Conservation (phyloP, 2,888 invertebrate species). For the Netelia melanura region DNA sequence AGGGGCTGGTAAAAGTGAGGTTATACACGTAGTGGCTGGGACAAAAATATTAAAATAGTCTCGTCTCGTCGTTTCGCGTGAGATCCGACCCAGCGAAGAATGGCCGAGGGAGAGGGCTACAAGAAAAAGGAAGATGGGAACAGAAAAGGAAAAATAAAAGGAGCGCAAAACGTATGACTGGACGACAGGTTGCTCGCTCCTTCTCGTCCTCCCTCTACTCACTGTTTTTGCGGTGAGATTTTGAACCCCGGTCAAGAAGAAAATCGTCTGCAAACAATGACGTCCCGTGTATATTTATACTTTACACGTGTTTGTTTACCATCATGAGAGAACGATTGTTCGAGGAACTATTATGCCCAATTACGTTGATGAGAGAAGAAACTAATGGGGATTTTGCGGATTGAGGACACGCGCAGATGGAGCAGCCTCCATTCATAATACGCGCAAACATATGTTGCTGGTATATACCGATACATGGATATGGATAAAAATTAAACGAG, state of each 20-base stretch:
- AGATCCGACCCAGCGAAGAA: constrained; percentile 53
- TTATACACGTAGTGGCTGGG: constrained; percentile 9
- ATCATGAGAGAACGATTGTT: constrained; percentile 48
- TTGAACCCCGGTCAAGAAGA: constrained; percentile 42
- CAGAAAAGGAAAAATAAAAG: constrained; percentile 27
- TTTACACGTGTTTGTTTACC: constrained; percentile 1
- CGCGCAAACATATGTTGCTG: background rate
- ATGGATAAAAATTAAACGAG: background rate
- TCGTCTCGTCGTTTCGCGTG: constrained; percentile 29
- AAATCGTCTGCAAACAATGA: constrained; percentile 53
- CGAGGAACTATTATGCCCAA: constrained; percentile 54
- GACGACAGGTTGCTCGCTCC: constrained; percentile 47
- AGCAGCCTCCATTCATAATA: background rate
- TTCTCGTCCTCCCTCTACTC: background rate
- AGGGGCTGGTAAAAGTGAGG: constrained; percentile 64
- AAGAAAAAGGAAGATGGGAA: constrained; percentile 12
- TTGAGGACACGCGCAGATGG: background rate
- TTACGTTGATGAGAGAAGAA: constrained; percentile 52
- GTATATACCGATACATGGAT: background rate
- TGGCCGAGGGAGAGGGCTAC: constrained; percentile 40
- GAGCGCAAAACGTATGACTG: constrained; percentile 36
- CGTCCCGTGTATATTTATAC: constrained; percentile 27
- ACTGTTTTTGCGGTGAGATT: constrained; percentile 22
- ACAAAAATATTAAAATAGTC: constrained; percentile 48
- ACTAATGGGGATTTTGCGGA: constrained; percentile 25